Base-by-base conservation (phyloP, 2,113 vertebrate species). In the Cryptotis parvus region DNA sequence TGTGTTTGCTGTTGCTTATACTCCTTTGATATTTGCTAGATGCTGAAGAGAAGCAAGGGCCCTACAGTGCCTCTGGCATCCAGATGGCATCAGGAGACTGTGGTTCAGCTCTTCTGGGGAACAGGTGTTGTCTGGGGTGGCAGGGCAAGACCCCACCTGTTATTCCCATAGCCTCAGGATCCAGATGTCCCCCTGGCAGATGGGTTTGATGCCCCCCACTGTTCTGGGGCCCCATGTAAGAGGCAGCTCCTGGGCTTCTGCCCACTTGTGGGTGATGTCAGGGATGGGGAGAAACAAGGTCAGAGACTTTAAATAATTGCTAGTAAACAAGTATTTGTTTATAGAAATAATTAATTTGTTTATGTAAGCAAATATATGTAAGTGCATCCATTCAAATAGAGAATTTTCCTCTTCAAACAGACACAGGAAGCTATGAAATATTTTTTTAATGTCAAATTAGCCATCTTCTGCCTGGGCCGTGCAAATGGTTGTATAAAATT, bases 81-180 rank as follows among this genome's bases (percentile, higher is more conserved):
- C 52, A 74, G 24, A 52, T 20, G 22, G 55, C 11, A 73, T 52
- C 33, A 55, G 63, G 29, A 8, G 12, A 26, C 0, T 0, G 0
- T 6, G 6, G 49, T 26, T 27, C 89, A n/a, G 37, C 43, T 89
- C 27, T 4, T 0, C 55, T 0, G 6, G 65, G 12, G 31, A 45
- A 16, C 43, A 45, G 39, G 22, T 26, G 35, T 16, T 81, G 49
- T 69, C 73, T 8, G 2, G 0, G 0, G 49, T 74, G 41, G 55
- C 10, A 31, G 20, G 29, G 43, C 43, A 61, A 39, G 55, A 66
- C 74, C 20, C 24, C 12, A 16, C 43, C 39, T 20, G 3, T 72
- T 66, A 3, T 43, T 43, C 31, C n/a, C 39, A 20, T 31, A 49
- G 24, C 22, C 15, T 29, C 4, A 11, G 29, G 63, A 88, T n/a